A percentile compares a stretch with the other conserved stretches of the same genome.
phyloP scores from a whole-genome alignment of 2,797 vertebrate genomes.

The Scolopax bukidnonensis region DNA sequence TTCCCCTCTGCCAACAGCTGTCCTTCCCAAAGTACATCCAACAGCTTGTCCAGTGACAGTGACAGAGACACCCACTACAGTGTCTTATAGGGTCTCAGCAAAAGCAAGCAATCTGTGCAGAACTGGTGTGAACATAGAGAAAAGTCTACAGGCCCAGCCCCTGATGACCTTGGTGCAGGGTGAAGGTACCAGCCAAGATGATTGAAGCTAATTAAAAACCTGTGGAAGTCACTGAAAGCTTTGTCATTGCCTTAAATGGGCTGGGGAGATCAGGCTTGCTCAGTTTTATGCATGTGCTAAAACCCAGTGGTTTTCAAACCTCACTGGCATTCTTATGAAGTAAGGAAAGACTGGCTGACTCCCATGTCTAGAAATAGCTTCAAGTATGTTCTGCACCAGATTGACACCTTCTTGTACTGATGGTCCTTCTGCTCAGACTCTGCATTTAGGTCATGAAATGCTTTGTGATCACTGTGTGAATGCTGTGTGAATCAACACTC shows the following conservation, averaged over 20 bases:
- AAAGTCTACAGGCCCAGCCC: not conserved
- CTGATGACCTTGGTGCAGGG: not conserved
- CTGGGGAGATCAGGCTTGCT: not conserved
- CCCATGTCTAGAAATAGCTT: not conserved
- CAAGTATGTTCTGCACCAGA: not conserved
- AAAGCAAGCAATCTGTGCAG: not conserved
- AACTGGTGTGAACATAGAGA: not conserved
- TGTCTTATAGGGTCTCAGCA: not conserved
- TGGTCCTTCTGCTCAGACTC: not conserved
- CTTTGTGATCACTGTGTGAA: not conserved
- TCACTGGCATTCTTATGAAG: not conserved
- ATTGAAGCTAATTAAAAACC: fast-evolving
- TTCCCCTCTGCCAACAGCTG: not conserved
- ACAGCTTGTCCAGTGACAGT: not conserved
- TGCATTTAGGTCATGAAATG: not conserved
- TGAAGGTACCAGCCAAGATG: not conserved
- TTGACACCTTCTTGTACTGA: not conserved
- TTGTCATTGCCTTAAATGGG: not conserved
- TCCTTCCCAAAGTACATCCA: not conserved
- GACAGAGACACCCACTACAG: not conserved
- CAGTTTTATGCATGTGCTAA: not conserved
- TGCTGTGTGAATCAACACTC: not conserved
- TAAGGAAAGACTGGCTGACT: not conserved
- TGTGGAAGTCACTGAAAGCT: not conserved
- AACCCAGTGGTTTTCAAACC: not conserved